Evolutionary conservation across 2,888 invertebrate species (phyloP), one percentile per base, ranked within the genome.

Genomic region (Synergus umbraculus): DNA sequence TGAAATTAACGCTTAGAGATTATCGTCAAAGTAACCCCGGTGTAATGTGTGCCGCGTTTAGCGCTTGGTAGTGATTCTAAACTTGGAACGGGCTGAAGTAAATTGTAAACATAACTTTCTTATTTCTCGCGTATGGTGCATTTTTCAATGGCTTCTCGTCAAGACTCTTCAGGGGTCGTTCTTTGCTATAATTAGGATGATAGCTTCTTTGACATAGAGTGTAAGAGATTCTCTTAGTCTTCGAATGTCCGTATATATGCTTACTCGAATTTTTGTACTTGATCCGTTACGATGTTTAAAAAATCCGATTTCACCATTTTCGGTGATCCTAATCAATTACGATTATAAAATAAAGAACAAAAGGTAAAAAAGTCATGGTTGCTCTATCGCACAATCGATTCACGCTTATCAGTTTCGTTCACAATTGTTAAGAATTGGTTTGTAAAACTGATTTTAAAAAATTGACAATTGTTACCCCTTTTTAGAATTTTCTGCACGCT

Each of bases 1-100:
- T 49, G 22, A 73, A 78, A 78, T 80, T 69, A 69, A 80, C 78
- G 77, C 78, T 80, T 73, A 77, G 73, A 46, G 78, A 41, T 69
- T 78, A 69, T 78, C 41, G 46, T 46, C 13, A 63, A 43, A 78
- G 22, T 18, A 63, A 78, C 67, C 54, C 69, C 66, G 10, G 63
- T 58, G 49, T 54, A 58, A 73, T 44, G 46, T 76, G 77, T 64
- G 65, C 73, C 41, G 41, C 41, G 65, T 65, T 81, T 81, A 46
- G 77, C 63, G 73, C 73, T 73, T 73, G n/a, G 41, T 73, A 58
- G 73, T 49, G 29, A 73, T 73, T 73, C 54, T 73, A 73, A 73
- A 69, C 69, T 73, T 73, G 49, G 49, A 49, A 73, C 37, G 54
- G 37, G 54, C 29, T 49, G n/a, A 58, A 49, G 69, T 22, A 49